Evolutionary conservation across 2,113 vertebrate genomes (phyloP).

Genomic region (Chaenogobius annularis): DNA sequence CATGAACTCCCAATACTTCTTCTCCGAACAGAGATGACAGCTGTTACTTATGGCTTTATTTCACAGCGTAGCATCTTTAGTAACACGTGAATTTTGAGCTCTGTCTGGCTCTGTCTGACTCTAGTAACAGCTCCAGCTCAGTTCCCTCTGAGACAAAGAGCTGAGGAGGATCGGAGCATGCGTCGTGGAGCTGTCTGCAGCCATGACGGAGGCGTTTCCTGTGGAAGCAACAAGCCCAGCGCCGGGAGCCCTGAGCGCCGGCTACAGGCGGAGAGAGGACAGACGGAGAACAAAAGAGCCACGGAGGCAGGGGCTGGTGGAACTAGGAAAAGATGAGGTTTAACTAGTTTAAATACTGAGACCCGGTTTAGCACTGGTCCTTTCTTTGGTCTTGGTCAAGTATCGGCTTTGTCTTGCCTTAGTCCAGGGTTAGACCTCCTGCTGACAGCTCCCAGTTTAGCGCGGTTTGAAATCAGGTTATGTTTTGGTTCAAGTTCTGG

Average conservation of each 20-base stretch:
- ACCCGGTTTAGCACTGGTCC: background rate
- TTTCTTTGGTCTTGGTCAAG: background rate
- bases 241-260: slow-evolving; percentile 24
- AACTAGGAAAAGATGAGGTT: background rate
- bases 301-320: slow-evolving; percentile 9
- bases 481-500: too few species aligned
- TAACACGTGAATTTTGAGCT: background rate
- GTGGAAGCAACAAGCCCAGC: slow-evolving; percentile 49
- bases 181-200: slow-evolving; percentile 29
- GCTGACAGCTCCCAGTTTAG: background rate
- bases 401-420: background rate
- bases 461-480: background rate
- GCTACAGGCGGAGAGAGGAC: slow-evolving; percentile 32
- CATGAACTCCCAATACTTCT: background rate
- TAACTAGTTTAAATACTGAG: background rate
- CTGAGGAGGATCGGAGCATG: slow-evolving; percentile 65
- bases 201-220: slow-evolving; percentile 50
- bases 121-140: slow-evolving; percentile 41
- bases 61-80: background rate
- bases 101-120: slow-evolving; percentile 17
- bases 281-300: slow-evolving; percentile 70
- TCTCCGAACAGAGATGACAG: background rate
- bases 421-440: background rate
- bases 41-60: background rate
- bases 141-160: slow-evolving; percentile 66